These are phyloP conservation scores for Limnephilus rhombicus DNA, from an alignment of 2,888 invertebrate species.

Conservation along the genomic window DNA sequence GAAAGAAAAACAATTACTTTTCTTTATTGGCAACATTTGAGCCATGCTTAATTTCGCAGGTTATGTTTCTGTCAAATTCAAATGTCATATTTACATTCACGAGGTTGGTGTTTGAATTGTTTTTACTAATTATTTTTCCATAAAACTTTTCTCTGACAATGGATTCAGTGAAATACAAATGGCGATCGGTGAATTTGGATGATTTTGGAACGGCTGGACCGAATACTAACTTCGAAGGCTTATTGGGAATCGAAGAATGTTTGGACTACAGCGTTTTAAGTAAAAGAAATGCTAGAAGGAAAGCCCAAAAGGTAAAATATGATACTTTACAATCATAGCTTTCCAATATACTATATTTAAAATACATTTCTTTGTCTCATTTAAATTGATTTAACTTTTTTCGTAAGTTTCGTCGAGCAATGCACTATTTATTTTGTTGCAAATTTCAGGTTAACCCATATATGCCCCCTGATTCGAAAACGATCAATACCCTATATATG, in stretches of 20 bases:
- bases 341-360: not conserved
- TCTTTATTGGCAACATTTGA: not conserved
- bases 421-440: not conserved
- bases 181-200: conserved; percentile 63
- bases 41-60: conserved; percentile 50
- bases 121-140: not conserved
- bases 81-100: conserved; percentile 41
- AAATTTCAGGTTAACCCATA: not conserved
- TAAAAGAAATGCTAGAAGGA: conserved; percentile 52
- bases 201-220: conserved; percentile 55
- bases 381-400: not conserved
- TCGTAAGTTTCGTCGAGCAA: not conserved
- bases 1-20: not conserved
- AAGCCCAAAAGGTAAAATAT: conserved; percentile 31
- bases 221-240: conserved; percentile 78
- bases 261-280: conserved; percentile 80
- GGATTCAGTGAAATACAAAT: conserved; percentile 58
- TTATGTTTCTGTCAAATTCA: conserved; percentile 51
- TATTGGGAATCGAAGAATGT: conserved; percentile 89
- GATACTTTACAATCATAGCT: not conserved
- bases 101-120: not conserved
- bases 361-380: not conserved
- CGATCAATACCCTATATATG: no score
- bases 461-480: no score
- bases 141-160: conserved; percentile 29